Evolutionary conservation across 2,888 invertebrate species (phyloP), one percentile per base, ranked within the genome.

Genomic region (Xanthorhoe designata): DNA sequence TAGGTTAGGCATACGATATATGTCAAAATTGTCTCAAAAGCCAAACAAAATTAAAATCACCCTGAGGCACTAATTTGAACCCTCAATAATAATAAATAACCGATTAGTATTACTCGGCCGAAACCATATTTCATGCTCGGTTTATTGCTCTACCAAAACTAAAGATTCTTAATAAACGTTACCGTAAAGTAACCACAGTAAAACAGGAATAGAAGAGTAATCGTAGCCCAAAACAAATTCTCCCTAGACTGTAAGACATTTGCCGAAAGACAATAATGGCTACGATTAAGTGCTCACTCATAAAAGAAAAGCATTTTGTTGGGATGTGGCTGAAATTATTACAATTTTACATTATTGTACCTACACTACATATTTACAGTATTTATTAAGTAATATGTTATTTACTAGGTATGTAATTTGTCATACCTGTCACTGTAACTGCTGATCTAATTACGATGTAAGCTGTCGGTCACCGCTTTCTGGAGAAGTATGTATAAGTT

Each of bases 61-160:
- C 73, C 73, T 65, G 61, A 32, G 66, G 70, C 66, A 61, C 54
- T 61, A 65, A 69, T 73, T 69, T 60, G 59, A 71, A 61, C 67
- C 67, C 66, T 66, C 68, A 68, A 73, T 69, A 64, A 63, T 72
- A 70, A 73, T 69, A 72, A 69, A 66, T 72, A 66, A 70, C 61
- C 72, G 68, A 70, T 73, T 70, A 67, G 64, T 67, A 68, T 71
- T 64, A 68, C 69, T 60, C 70, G 73, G 77, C 74, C 70, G 66
- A 72, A 66, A 76, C 71, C 77, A 87, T 87, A 86, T 81, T 80
- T 87, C 83, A 87, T 79, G 70, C 52, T 69, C 69, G 75, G 75
- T 79, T 78, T 84, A 84, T 83, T 80, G 76, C 78, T 73, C 66
- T 63, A 74, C 78, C 49, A 54, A 49, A 59, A 53, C 13, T n/a